Percentiles rank a stretch among this genome's conserved stretches.
These are phyloP conservation scores for Australoheros facetus DNA, from an alignment of 2,797 vertebrate genomes.

Conservation along the genomic window DNA sequence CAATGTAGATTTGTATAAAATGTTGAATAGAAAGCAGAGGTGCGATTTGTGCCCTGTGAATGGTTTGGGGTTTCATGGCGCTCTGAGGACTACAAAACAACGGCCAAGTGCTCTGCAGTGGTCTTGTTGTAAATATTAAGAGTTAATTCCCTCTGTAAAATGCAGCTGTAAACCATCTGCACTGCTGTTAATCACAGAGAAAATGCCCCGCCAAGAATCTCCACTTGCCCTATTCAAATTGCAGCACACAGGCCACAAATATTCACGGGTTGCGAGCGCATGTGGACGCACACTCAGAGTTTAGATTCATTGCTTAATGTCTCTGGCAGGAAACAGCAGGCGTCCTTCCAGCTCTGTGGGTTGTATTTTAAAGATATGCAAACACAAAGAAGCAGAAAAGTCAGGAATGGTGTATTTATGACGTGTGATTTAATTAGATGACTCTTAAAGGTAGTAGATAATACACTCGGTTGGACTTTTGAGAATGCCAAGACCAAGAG, in stretches of 20 bases:
- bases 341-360: constrained; percentile 70
- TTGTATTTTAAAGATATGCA: constrained; percentile 64
- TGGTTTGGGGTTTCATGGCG: constrained; percentile 39
- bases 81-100: constrained; percentile 30
- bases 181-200: constrained; percentile 83
- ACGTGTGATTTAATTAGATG: constrained; percentile 81
- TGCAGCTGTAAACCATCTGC: constrained; percentile 85
- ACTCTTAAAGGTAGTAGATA: constrained; percentile 69
- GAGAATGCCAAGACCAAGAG: constrained; percentile 2
- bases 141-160: constrained; percentile 84
- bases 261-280: constrained; percentile 39
- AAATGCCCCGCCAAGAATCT: constrained; percentile 77
- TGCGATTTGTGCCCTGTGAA: constrained; percentile 49
- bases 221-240: constrained; percentile 81
- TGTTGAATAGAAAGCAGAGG: constrained; percentile 7
- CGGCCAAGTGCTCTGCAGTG: constrained; percentile 66
- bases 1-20: constrained; percentile 20
- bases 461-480: constrained; percentile 59
- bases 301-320: constrained; percentile 78
- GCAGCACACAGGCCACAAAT: constrained; percentile 52
- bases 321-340: constrained; percentile 74
- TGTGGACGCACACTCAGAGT: constrained; percentile 40
- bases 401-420: constrained; percentile 75
- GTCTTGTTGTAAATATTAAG: constrained; percentile 86
- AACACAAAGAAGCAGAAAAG: constrained; percentile 25